Percentiles rank a stretch among this genome's conserved stretches.
Conservation (phyloP, 2,113 vertebrate genomes). For the Cheirogaleus medius region DNA sequence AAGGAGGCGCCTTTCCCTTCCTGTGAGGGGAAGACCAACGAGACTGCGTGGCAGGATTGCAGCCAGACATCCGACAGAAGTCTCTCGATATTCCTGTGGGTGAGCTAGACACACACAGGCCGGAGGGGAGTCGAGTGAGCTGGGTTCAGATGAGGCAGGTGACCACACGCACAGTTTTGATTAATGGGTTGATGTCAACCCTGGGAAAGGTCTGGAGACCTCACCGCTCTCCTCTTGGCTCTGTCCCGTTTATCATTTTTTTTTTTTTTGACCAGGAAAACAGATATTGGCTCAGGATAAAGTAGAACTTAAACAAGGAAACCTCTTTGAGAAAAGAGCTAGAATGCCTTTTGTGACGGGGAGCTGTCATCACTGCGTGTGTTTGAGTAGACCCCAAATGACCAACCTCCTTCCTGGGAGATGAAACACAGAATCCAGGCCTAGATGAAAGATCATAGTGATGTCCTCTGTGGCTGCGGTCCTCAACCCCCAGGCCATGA, state of each 20-base stretch:
- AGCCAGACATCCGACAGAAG: neutral
- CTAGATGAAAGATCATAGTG: fast-evolving
- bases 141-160: neutral
- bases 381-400: fast-evolving
- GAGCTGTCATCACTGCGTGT: fast-evolving
- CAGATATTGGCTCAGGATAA: neutral
- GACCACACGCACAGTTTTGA: neutral
- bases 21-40: neutral
- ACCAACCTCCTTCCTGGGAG: fast-evolving
- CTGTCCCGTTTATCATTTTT: neutral
- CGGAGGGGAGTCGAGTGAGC: fast-evolving
- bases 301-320: neutral
- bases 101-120: fast-evolving
- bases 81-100: fast-evolving
- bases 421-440: neutral
- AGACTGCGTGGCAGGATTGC: neutral
- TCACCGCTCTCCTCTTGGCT: neutral
- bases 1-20: neutral
- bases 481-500: too few relatives aligned
- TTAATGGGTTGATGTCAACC: too few relatives aligned
- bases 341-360: neutral
- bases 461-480: fast-evolving
- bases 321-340: neutral
- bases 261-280: neutral
- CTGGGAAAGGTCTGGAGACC: neutral